Evolutionary conservation across 2,797 vertebrate genomes (phyloP).

Genomic region (Zenarchopterus dispar): DNA sequence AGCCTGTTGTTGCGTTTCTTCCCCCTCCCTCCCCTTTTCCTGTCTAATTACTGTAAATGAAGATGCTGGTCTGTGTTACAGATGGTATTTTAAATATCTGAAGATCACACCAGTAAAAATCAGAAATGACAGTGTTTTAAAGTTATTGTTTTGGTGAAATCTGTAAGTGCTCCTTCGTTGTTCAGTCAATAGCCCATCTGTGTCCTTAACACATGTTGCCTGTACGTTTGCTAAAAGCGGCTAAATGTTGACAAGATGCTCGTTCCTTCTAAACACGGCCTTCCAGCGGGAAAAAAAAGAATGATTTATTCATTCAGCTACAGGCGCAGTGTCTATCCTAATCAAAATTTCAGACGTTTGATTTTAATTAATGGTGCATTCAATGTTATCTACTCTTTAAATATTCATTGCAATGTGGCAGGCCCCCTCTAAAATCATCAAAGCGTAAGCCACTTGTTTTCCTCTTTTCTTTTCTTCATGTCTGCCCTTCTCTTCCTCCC

Average conservation of each 20-base stretch:
- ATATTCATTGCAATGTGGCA: slow-evolving; percentile 75
- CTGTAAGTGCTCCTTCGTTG: neutral
- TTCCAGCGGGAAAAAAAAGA: slow-evolving; percentile 67
- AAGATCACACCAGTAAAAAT: no score
- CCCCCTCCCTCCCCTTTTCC: no score
- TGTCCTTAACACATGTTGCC: slow-evolving; percentile 51
- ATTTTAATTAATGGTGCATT: slow-evolving; percentile 81
- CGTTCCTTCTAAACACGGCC: slow-evolving; percentile 53
- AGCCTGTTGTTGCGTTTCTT: no score
- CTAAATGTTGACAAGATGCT: slow-evolving; percentile 75
- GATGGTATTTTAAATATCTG: no score
- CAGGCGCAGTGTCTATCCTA: slow-evolving; percentile 69
- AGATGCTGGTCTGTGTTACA: no score
- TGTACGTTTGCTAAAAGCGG: slow-evolving; percentile 49
- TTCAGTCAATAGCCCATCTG: slow-evolving; percentile 7
- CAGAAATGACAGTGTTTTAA: neutral
- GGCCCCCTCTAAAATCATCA: slow-evolving; percentile 56
- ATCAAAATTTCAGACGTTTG: slow-evolving; percentile 81
- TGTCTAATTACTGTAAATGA: no score
- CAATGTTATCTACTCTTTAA: slow-evolving; percentile 78
- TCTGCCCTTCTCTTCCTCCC: slow-evolving; percentile 26
- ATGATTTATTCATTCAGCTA: slow-evolving; percentile 78
- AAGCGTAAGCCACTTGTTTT: slow-evolving; percentile 64
- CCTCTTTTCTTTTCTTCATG: slow-evolving; percentile 42
- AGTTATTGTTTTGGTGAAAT: neutral